Evolutionary conservation across 2,888 invertebrate genomes (phyloP).

Genomic region (Acronicta psi): DNA sequence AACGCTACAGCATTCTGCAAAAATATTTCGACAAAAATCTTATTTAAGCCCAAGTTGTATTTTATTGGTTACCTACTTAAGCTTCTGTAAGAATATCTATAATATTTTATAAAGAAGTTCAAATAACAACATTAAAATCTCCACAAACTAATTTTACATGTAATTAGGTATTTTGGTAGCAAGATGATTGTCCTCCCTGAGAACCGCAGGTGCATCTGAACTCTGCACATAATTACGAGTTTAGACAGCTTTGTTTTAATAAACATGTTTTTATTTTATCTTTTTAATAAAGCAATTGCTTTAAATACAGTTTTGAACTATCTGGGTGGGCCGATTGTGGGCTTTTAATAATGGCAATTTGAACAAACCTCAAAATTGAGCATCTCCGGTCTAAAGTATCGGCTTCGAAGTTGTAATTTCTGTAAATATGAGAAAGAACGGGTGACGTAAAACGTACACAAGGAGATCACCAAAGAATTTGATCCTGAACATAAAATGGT

Average conservation of each 20-base stretch:
- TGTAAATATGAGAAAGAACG: constrained; percentile 45
- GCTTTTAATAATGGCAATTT: constrained; percentile 77
- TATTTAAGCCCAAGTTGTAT: too few species aligned
- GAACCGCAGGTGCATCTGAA: constrained; percentile 47
- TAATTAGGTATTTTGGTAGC: constrained; percentile 49
- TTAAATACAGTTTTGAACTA: constrained; percentile 60
- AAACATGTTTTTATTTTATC: constrained; percentile 52
- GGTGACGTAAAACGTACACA: constrained; percentile 17
- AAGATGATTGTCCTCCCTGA: constrained; percentile 31
- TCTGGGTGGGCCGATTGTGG: constrained; percentile 70
- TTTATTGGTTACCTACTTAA: not conserved
- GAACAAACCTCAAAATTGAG: constrained; percentile 65
- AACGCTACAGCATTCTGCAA: too few species aligned
- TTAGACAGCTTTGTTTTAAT: constrained; percentile 58
- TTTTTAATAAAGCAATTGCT: constrained; percentile 62
- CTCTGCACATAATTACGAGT: constrained; percentile 43
- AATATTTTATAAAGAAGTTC: not conserved
- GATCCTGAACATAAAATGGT: constrained; percentile 22
- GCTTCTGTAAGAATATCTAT: not conserved
- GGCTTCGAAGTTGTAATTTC: constrained; percentile 60
- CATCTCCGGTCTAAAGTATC: constrained; percentile 61
- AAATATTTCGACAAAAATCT: too few species aligned
- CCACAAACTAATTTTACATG: constrained; percentile 31
- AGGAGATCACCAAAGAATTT: constrained; percentile 15
- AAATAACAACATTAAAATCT: constrained; percentile 14